Percentiles rank a stretch among this genome's conserved stretches.
phyloP scores from a whole-genome alignment of 2,113 vertebrate genomes.

The Martes martes region DNA sequence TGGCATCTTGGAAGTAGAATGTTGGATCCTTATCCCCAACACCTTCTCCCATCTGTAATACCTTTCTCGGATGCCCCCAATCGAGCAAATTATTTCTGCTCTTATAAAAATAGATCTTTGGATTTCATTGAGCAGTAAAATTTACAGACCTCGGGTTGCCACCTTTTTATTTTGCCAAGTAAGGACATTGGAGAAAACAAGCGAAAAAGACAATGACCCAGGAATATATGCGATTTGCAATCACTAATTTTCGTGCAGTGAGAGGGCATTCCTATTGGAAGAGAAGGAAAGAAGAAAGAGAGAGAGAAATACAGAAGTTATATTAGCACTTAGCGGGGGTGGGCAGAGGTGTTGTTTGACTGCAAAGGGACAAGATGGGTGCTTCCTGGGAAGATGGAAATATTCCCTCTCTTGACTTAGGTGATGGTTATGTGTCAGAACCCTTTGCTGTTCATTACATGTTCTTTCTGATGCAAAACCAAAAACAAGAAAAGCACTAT shows the following conservation, averaged over 20 bases:
- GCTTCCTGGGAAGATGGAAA: neutral
- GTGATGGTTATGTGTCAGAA: neutral
- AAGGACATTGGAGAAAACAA: neutral
- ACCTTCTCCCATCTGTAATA: neutral
- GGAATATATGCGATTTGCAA: fast-evolving
- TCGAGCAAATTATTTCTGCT: neutral
- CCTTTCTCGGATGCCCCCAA: neutral
- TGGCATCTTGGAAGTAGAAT: neutral
- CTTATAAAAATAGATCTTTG: neutral
- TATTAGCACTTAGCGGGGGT: fast-evolving
- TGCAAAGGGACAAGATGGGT: neutral
- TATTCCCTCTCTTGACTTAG: neutral
- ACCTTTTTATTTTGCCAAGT: neutral
- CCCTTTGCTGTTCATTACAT: neutral
- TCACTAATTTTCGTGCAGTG: neutral
- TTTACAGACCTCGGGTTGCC: neutral
- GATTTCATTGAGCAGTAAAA: constrained; percentile 40
- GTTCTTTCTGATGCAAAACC: neutral
- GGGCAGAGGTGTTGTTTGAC: fast-evolving
- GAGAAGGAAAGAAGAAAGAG: neutral
- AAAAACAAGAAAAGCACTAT: neutral
- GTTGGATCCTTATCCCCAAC: neutral
- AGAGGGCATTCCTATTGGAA: neutral
- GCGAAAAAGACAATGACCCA: neutral
- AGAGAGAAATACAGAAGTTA: neutral